Base-by-base conservation (phyloP, 2,113 vertebrate genomes). In the Lanius ludovicianus region DNA sequence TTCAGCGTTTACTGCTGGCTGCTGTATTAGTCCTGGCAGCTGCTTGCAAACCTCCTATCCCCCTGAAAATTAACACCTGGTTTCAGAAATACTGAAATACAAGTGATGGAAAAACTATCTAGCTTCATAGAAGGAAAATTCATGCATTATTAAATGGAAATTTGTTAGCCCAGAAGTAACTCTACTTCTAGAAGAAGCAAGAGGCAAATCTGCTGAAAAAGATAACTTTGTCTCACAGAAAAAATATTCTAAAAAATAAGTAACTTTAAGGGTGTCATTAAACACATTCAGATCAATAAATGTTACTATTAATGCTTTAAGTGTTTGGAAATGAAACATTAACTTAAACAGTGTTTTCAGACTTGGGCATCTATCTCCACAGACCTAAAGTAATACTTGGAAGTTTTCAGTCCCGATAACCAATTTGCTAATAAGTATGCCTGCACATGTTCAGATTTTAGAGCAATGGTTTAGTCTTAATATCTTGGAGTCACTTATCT, bases 51-150 rank as follows among this genome's bases (percentile, higher is more conserved):
- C 93, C 96, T 96, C 88, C 90, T 96, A 86, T 95, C 93, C 95
- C 93, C 82, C 91, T 96, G 95, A 96, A 97, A 97, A 97, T 97
- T 97, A 97, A 93, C 96, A 97, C 96, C 96, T 97, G 91, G 75
- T 96, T 97, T 97, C 80, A 91, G 89, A 96, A 96, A 96, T 82
- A 83, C 74, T 91, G 82, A 94, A 93, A 68, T 68, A 88, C 35
- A 87, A 97, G 70, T 83, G 89, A 94, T 95, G 90, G 94, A 93
- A 97, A 97, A 97, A 76, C 59, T 94, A 89, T 86, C 77, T 82
- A 86, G 55, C 77, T 89, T 89, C 71, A 63, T 50, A 75, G 52
- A 56, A 85, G 55, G 41, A 81, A 87, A 92, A 81, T 35, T 77
- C 46, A 73, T 53, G 42, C 28, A 80, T 84, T 95, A 89, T 84